Evolutionary conservation across 2,797 vertebrate species (phyloP).

Genomic region (Caiman crocodilus): DNA sequence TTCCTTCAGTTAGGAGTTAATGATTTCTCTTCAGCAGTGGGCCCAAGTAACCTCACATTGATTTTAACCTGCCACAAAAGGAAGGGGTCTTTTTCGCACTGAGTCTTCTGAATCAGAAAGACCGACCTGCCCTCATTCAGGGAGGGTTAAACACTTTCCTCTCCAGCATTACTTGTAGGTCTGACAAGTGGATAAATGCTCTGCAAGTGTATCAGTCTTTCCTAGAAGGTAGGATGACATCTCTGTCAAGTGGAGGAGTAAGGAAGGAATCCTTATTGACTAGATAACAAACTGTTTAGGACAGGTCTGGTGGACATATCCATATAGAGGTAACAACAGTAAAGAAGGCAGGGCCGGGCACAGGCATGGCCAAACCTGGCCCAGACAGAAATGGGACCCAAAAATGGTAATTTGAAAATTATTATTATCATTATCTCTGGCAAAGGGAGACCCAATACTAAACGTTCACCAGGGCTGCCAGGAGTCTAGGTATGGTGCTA

Average conservation of each 20-base stretch:
- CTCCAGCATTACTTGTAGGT: neutral
- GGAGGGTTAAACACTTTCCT: neutral
- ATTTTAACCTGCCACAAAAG: neutral
- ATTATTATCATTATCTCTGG: too few relatives aligned
- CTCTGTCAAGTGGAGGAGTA: too few relatives aligned
- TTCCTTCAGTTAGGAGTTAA: neutral
- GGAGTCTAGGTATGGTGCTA: too few relatives aligned
- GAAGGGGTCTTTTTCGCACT: neutral
- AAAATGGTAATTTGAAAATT: too few relatives aligned
- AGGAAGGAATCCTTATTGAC: neutral
- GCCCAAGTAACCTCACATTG: neutral
- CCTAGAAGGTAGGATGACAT: neutral
- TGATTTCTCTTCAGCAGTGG: accelerated
- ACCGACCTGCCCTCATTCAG: neutral
- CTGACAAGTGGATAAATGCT: neutral
- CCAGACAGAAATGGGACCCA: too few relatives aligned
- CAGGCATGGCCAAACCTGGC: too few relatives aligned
- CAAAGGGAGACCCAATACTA: too few relatives aligned
- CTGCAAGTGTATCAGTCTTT: neutral
- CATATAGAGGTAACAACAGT: neutral
- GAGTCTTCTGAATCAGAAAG: neutral
- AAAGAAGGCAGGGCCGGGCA: neutral
- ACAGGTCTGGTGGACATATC: neutral
- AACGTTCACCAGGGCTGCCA: too few relatives aligned
- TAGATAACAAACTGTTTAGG: neutral